Evolutionary conservation across 2,888 invertebrate genomes (phyloP), one percentile per base, ranked within the genome.

Genomic region (Aphrophora alni): DNA sequence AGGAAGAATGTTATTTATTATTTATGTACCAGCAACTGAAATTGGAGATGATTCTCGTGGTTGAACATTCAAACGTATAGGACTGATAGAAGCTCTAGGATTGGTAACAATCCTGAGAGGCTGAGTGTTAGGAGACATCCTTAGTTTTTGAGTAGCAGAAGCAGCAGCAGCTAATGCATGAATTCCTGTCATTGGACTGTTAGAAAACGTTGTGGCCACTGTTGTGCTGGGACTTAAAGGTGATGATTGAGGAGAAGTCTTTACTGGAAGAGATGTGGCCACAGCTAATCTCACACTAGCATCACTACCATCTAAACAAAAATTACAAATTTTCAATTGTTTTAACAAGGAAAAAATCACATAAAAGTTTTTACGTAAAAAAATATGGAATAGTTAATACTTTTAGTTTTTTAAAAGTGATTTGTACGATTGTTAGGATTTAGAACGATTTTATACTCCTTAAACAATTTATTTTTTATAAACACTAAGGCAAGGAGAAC

Each of bases 81-180:
- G 17, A 44, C 14, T 33, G 33, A 8, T 44, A 14, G 44, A 14
- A 2, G 44, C 2, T 44, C 17, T 44, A 44, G 44, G 44, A 44
- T 3, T 44, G 10, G 44, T 44, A 10, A 44, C 44, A 44, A 44
- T 44, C 14, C 44, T 44, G 3, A 14, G 7, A 14, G 44, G 44
- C 14, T 14, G 44, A 14, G 17, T 14, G 44, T 44, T 44, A n/a
- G n/a, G n/a, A 14, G 86, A 86, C 85, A 91, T 90, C 72, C 91
- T 92, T 80, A 92, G 91, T 86, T 93, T 93, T 83, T 91, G 91
- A 0, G 92, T 92, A 4, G 92, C 91, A 8, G 92, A 92, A 1
- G 93, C 93, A 0, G 93, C 93, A 10, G 93, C 92, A 2, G 93
- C 93, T 69, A 93, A 87, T 0, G 93, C 92, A 82, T 93, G 93